phyloP scores from a whole-genome alignment of 1,140 invertebrate genomes.

The Telenomus remus region DNA sequence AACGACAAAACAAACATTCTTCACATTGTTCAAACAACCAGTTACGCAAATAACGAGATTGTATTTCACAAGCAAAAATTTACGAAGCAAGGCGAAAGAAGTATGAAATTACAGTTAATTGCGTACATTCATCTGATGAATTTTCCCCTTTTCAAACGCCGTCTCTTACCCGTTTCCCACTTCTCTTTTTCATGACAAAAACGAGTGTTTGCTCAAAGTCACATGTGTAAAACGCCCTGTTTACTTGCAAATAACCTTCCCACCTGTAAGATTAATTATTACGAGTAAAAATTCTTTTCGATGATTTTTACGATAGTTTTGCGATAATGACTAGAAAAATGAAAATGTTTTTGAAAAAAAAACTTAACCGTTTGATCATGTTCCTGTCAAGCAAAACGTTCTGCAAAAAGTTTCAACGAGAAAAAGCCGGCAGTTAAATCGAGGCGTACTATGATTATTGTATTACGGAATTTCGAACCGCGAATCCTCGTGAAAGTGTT shows the following conservation, averaged over 20 bases:
- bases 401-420: constrained; percentile 12
- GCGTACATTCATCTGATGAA: no score
- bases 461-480: constrained; percentile 51
- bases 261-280: neutral
- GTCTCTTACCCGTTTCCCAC: neutral
- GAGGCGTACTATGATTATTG: constrained; percentile 27
- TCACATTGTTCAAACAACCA: no score
- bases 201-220: neutral
- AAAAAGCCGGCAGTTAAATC: neutral
- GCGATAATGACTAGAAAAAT: neutral
- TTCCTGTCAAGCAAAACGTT: constrained; percentile 28
- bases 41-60: no score
- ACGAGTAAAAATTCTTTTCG: neutral
- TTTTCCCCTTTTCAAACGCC: neutral
- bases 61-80: no score
- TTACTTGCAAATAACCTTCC: neutral
- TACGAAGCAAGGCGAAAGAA: no score
- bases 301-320: neutral
- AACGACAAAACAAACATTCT: no score
- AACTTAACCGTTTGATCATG: constrained; percentile 12
- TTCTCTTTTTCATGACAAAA: neutral
- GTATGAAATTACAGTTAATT: no score
- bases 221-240: neutral
- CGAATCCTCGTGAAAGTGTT: constrained; percentile 34
- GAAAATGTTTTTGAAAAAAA: neutral